Evolutionary conservation across 37 sponge, comb jelly and placozoan genomes (phyloP).

Genomic region (Lycopodina hypogea): DNA sequence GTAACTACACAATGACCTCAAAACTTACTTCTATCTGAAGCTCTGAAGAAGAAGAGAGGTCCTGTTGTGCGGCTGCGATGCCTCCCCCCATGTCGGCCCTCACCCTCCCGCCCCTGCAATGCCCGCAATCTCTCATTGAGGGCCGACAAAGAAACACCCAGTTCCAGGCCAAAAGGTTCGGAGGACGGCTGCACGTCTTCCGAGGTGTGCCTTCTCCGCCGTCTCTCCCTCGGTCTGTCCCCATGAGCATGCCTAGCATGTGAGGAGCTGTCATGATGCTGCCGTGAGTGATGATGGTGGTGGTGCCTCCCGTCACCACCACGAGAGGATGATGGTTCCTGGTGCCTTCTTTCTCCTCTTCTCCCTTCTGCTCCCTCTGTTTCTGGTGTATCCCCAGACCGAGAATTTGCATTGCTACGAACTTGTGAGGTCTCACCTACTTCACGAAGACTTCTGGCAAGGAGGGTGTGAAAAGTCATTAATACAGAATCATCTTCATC

Average conservation of each 20-base stretch:
- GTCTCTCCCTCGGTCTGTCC: background rate
- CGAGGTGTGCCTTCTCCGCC: background rate
- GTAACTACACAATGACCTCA: too few species aligned
- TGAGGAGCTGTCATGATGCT: background rate
- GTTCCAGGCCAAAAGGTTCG: background rate
- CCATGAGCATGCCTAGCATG: too few species aligned
- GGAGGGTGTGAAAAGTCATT: too few species aligned
- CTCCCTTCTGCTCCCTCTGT: too few species aligned
- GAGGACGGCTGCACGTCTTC: background rate
- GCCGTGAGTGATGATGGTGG: background rate
- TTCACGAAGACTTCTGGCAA: too few species aligned
- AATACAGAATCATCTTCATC: too few species aligned
- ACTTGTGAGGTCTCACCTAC: too few species aligned
- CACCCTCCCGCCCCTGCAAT: background rate
- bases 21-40: background rate
- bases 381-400: too few species aligned
- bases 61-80: background rate
- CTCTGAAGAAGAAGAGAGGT: background rate
- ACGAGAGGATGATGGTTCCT: background rate
- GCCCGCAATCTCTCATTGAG: slow-evolving; percentile 4
- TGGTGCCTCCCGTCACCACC: background rate
- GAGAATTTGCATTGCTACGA: too few species aligned
- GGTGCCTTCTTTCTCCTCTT: background rate
- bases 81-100: background rate
- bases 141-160: background rate